Percentiles rank a stretch among this genome's conserved stretches.
phyloP scores from a whole-genome alignment of 2,113 vertebrate genomes.

The Hassar affinis region DNA sequence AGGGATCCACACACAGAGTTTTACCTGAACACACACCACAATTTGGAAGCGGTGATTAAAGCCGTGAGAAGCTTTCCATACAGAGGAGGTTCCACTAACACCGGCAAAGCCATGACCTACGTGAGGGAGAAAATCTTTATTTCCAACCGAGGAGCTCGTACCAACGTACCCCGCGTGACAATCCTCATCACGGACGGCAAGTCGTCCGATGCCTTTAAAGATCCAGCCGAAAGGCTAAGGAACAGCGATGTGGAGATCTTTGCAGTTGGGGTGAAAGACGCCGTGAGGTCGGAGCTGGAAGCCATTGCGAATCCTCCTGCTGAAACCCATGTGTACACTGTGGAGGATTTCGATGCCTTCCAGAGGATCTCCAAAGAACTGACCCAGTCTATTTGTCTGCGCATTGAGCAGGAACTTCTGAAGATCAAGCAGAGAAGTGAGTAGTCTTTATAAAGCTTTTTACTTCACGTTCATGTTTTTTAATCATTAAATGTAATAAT shows the following conservation, averaged over 20 bases:
- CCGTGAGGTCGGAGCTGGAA: constrained; percentile 90
- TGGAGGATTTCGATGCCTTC: constrained; percentile 98
- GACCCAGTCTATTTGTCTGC: constrained; percentile 91
- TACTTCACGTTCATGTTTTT: background rate
- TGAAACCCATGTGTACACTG: constrained; percentile 92
- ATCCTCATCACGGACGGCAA: constrained; percentile 99
- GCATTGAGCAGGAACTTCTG: constrained; percentile 90
- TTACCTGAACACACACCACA: constrained; percentile 84
- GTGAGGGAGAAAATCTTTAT: constrained; percentile 91
- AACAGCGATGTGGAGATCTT: constrained; percentile 93
- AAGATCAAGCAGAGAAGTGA: constrained; percentile 86
- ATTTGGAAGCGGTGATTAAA: constrained; percentile 81
- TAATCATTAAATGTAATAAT: background rate
- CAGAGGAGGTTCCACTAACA: constrained; percentile 96
- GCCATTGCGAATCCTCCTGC: constrained; percentile 88
- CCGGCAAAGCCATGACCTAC: constrained; percentile 94
- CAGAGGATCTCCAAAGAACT: constrained; percentile 95
- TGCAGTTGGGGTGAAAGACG: constrained; percentile 95
- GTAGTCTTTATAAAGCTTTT: constrained; percentile 55
- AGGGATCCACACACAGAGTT: constrained; percentile 94
- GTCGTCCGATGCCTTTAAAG: constrained; percentile 92
- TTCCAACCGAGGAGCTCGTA: constrained; percentile 79
- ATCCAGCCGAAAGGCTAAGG: constrained; percentile 84
- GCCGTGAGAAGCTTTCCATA: constrained; percentile 93
- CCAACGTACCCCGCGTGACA: constrained; percentile 87